Evolutionary conservation across 1,140 invertebrate species (phyloP), one percentile per base, ranked within the genome.

Genomic region (Drosophila athabasca): DNA sequence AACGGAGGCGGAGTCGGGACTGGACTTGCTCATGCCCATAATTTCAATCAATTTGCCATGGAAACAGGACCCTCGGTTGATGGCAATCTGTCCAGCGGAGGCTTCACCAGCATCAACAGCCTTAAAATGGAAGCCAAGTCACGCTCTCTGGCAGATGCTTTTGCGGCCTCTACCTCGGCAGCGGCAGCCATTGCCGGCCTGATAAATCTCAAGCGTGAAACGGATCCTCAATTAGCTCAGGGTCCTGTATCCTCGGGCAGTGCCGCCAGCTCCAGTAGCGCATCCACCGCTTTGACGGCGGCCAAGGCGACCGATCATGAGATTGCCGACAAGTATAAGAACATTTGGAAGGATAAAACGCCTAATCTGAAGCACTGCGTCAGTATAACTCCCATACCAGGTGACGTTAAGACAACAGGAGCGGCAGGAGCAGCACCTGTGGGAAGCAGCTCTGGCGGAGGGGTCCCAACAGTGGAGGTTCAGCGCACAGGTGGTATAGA

Each of bases 321-420:
- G 50, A 90, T 91, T 26, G 90, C 90, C 5, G 90, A 90, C 60
- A 91, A 91, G 60, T 91, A 91, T 57, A 90, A 91, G 35, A 91
- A 90, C 17, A 91, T 91, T n/a, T 91, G 90, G 90, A 91, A 90
- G 52, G 90, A 91, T 54, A 91, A 91, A 49, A 91, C 89, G 2
- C 67, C 89, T 11, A 90, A 80, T 52, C 31, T 91, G 5, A 62
- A 91, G 62, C 87, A 90, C 48, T 71, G 74, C 7, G 89, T 91
- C 26, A 90, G 90, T 49, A 91, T 91, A 43, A 91, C 90, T 1
- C 85, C 90, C 6, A 90, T 91, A 31, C 69, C 79, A 11, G 75
- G 69, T 3, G 88, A 90, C 58, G 64, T 65, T 8, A 89, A 75
- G 39, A 7, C 67, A 41, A 7, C 67, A 41, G 13, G 43, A 9